Evolutionary conservation across 2,797 vertebrate species (phyloP).

Genomic region (Acrossocheilus wenchowensis): DNA sequence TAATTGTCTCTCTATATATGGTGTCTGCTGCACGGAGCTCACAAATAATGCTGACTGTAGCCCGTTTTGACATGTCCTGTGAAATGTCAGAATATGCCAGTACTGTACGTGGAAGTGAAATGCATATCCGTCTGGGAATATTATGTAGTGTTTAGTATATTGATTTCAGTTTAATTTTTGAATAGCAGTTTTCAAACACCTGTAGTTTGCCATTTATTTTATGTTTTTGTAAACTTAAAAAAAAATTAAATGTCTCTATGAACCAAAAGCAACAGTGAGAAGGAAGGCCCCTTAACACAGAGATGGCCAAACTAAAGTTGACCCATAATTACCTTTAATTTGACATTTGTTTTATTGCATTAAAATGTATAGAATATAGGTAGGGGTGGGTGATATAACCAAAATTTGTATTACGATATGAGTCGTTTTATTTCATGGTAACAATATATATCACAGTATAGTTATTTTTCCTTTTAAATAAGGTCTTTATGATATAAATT

Average conservation of each 20-base stretch:
- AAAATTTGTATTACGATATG: no score
- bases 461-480: no score
- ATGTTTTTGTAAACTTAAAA: background rate
- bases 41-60: constrained; percentile 7
- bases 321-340: background rate
- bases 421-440: no score
- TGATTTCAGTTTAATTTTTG: background rate
- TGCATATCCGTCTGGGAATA: background rate
- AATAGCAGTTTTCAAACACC: background rate
- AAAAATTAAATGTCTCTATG: no score
- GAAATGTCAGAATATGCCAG: background rate
- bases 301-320: background rate
- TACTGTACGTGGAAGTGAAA: background rate
- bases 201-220: background rate
- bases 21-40: background rate
- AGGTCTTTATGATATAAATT: no score
- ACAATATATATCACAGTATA: no score
- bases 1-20: constrained; percentile 14
- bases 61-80: constrained; percentile 2
- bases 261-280: background rate
- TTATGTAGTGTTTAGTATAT: background rate
- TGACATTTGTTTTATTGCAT: background rate
- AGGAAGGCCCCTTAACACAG: background rate
- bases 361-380: background rate
- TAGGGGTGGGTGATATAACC: no score